Evolutionary conservation across 2,888 invertebrate genomes (phyloP).

Genomic region (Cephus rjabovi): DNA sequence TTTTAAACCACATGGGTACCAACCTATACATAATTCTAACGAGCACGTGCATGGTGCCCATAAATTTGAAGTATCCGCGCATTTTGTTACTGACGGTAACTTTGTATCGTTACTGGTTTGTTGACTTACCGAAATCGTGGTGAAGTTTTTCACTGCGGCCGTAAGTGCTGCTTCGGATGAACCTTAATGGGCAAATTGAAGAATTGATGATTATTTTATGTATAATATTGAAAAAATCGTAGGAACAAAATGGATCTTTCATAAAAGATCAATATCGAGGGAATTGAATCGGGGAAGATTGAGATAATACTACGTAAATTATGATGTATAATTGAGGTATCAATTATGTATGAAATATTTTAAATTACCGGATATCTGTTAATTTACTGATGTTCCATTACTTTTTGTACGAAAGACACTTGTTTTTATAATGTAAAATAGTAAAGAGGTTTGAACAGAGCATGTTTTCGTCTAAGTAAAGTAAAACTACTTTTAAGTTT

Average conservation of each 20-base stretch:
- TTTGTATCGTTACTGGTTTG: slow-evolving; percentile 48
- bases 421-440: too few relatives aligned
- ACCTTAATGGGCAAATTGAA: slow-evolving; percentile 65
- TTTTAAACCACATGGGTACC: slow-evolving; percentile 96
- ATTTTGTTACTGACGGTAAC: slow-evolving; percentile 62
- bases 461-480: neutral
- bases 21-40: slow-evolving; percentile 89
- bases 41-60: slow-evolving; percentile 86
- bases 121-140: slow-evolving; percentile 68
- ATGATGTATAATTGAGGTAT: too few relatives aligned
- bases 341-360: too few relatives aligned
- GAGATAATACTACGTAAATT: too few relatives aligned
- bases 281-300: too few relatives aligned
- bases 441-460: neutral
- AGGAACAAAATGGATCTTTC: too few relatives aligned
- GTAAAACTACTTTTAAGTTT: neutral
- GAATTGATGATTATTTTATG: too few relatives aligned
- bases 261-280: too few relatives aligned
- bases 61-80: slow-evolving; percentile 76
- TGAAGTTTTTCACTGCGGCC: slow-evolving; percentile 79
- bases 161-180: slow-evolving; percentile 79
- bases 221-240: too few relatives aligned
- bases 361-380: too few relatives aligned
- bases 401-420: too few relatives aligned
- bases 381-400: too few relatives aligned